phyloP scores from a whole-genome alignment of 2,888 invertebrate species.

The Callosobruchus maculatus region DNA sequence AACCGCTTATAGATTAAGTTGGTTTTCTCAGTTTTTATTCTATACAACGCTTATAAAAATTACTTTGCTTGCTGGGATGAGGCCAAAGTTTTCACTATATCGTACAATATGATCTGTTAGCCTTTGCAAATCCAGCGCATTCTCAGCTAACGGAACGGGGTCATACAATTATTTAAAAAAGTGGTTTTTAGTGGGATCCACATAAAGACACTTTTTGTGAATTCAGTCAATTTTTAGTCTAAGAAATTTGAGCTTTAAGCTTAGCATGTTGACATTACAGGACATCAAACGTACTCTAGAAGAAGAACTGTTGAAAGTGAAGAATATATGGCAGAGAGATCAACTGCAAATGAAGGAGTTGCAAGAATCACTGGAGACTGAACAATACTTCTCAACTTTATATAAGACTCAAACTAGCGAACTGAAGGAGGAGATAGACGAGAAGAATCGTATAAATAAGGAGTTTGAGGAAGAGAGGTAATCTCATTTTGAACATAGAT shows the following conservation, averaged over 20 bases:
- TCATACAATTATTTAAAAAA: no score
- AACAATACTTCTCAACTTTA: slow-evolving; percentile 91
- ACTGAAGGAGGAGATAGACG: slow-evolving; percentile 86
- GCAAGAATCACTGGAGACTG: slow-evolving; percentile 91
- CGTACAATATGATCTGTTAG: no score
- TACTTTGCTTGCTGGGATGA: no score
- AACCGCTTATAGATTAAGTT: no score
- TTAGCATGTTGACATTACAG: slow-evolving; percentile 39
- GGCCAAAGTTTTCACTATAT: no score
- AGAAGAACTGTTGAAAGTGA: slow-evolving; percentile 72
- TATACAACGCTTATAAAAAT: no score
- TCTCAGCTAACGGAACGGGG: no score
- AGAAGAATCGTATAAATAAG: slow-evolving; percentile 72
- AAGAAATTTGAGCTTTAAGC: slow-evolving; percentile 2
- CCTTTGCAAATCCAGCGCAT: no score
- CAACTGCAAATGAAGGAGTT: slow-evolving; percentile 77
- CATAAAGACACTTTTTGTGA: no score
- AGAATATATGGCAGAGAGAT: slow-evolving; percentile 59
- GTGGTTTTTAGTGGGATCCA: no score
- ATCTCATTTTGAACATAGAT: not conserved
- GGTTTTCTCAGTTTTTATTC: no score
- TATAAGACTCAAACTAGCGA: slow-evolving; percentile 93
- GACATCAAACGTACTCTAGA: slow-evolving; percentile 69
- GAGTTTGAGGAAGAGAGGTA: slow-evolving; percentile 83
- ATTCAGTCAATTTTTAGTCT: not conserved